Evolutionary conservation across 2,797 vertebrate genomes (phyloP), one percentile per base, ranked within the genome.

Genomic region (Lepidocolaptes lacrymiger): DNA sequence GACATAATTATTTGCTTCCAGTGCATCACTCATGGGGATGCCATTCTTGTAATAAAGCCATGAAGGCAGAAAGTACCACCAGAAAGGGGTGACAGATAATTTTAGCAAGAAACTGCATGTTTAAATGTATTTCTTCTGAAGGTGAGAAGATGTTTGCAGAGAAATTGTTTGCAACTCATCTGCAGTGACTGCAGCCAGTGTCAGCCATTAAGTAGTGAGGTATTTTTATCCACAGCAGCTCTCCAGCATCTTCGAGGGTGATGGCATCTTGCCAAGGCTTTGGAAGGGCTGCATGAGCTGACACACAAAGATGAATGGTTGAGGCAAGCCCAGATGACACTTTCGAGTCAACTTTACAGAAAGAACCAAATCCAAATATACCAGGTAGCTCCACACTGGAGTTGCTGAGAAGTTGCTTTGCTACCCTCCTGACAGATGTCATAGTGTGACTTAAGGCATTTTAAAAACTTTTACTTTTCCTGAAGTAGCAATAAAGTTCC

Each of bases 151-250:
- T 77, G 37, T 80, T 83, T 75, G 68, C 48, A 78, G 51, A 75
- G 43, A 58, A 91, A 93, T 81, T 68, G 51, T 68, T 89, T 78
- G 72, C 54, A 94, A 51, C n/a, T 80, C 88, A 78, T 72, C 72
- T 88, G 73, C 16, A 3, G 69, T 68, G 76, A 84, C 73, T 88
- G 62, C 1, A 7, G 75, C 79, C 68, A 84, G 46, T 78, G 36
- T 81, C 64, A 91, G 58, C 37, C 17, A 5, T 75, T 92, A 91
- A 84, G 58, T 86, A 95, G 64, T 43, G 81, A 56, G 76, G 51
- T 94, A 95, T 94, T 96, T 95, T 94, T 93, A 93, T 76, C 88
- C 79, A 75, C 62, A 88, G 82, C 85, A 94, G 73, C 46, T 88
- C 34, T 89, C 55, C 69, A 86, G 85, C 69, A 81, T 75, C 89